phyloP scores from a whole-genome alignment of 2,797 vertebrate species.

The Anableps anableps region DNA sequence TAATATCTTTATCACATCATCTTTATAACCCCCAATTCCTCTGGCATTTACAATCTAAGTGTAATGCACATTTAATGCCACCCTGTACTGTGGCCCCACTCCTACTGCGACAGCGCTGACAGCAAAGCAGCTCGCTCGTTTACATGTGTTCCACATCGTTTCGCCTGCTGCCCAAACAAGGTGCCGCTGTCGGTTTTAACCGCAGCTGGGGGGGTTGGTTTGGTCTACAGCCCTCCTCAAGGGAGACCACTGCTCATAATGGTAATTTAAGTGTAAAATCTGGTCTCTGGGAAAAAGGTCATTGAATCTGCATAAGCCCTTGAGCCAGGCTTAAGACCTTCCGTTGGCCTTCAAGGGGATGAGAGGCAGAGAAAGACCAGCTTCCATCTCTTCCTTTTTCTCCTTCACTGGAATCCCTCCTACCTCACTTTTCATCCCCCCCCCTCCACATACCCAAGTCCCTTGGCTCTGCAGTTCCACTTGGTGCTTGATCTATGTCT shows the following conservation, averaged over 20 bases:
- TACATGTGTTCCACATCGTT: slow-evolving; percentile 83
- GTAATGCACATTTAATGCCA: slow-evolving; percentile 31
- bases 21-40: slow-evolving; percentile 38
- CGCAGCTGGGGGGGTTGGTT: slow-evolving; percentile 77
- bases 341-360: slow-evolving; percentile 81
- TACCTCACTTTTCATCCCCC: slow-evolving; percentile 30
- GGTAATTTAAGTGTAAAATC: slow-evolving; percentile 98
- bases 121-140: slow-evolving; percentile 66
- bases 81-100: slow-evolving; percentile 29
- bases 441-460: slow-evolving; percentile 36
- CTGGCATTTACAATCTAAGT: slow-evolving; percentile 38
- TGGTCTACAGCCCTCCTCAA: slow-evolving; percentile 73
- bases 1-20: slow-evolving; percentile 37
- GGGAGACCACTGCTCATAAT: slow-evolving; percentile 87
- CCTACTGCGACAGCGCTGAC: slow-evolving; percentile 43
- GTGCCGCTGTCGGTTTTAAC: slow-evolving; percentile 89
- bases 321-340: slow-evolving; percentile 89
- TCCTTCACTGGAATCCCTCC: slow-evolving; percentile 11
- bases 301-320: slow-evolving; percentile 94
- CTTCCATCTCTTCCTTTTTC: slow-evolving; percentile 33
- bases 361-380: slow-evolving; percentile 53
- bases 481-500: slow-evolving; percentile 83
- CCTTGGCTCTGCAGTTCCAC: slow-evolving; percentile 53
- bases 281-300: slow-evolving; percentile 95
- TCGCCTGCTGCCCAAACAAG: slow-evolving; percentile 84